Evolutionary conservation across 2,113 vertebrate species (phyloP).

Genomic region (Ranitomeya variabilis): DNA sequence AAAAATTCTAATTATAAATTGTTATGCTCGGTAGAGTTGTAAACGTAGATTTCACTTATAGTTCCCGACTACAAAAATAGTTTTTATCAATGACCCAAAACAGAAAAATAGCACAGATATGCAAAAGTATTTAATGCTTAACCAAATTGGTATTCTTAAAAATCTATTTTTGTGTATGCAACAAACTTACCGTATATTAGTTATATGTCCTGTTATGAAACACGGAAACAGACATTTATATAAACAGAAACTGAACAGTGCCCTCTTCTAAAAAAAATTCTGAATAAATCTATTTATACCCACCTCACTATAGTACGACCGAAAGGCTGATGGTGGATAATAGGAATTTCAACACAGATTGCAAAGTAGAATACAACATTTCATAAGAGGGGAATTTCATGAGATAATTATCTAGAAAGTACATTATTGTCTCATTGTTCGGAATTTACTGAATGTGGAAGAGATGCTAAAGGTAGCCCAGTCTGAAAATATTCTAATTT

Average conservation of each 20-base stretch:
- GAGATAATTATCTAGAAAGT: not conserved
- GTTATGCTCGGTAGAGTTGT: constrained; percentile 8
- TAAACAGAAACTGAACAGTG: constrained; percentile 43
- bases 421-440: not conserved
- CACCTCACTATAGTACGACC: not conserved
- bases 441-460: not conserved
- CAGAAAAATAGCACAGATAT: constrained; percentile 17
- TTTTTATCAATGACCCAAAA: constrained; percentile 24
- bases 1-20: constrained; percentile 25
- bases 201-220: not conserved
- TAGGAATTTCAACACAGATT: constrained; percentile 1
- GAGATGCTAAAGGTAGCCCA: not conserved
- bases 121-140: not conserved
- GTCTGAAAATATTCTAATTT: not conserved
- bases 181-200: not conserved
- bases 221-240: constrained; percentile 17
- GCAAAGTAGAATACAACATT: constrained; percentile 29
- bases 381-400: constrained; percentile 19
- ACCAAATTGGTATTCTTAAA: not conserved
- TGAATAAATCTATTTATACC: not conserved
- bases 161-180: constrained; percentile 8
- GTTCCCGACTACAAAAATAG: constrained; percentile 15
- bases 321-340: not conserved
- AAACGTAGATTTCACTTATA: constrained; percentile 6
- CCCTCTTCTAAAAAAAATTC: not conserved